phyloP scores from a whole-genome alignment of 1,140 invertebrate species.

The Chrysomallon squamiferum region DNA sequence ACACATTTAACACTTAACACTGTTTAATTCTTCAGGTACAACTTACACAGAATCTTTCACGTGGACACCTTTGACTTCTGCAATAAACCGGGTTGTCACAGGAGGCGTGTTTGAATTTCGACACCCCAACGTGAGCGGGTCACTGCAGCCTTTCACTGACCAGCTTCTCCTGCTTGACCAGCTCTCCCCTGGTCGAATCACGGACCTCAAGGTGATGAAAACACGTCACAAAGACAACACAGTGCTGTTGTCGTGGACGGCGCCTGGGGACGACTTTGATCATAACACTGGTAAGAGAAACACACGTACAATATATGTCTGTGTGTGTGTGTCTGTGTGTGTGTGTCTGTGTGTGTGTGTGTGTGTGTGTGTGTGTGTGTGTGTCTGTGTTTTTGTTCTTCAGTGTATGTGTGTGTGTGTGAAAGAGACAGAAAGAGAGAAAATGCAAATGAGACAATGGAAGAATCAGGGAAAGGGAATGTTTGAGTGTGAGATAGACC shows the following conservation, averaged over 20 bases:
- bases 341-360: too few species aligned
- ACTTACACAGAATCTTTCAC: background rate
- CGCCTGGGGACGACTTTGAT: conserved; percentile 40
- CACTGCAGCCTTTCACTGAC: background rate
- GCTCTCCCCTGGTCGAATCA: conserved; percentile 55
- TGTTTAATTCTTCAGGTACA: background rate
- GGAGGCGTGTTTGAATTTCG: conserved; percentile 11
- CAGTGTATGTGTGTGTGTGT: too few species aligned
- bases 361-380: too few species aligned
- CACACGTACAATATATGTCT: too few species aligned
- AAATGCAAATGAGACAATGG: too few species aligned
- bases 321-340: too few species aligned
- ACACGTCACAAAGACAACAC: conserved; percentile 30
- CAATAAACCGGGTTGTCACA: conserved; percentile 8
- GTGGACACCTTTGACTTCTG: background rate
- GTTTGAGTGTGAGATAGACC: too few species aligned
- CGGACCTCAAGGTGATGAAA: conserved; percentile 49
- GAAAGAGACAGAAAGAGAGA: too few species aligned
- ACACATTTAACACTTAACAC: too few species aligned
- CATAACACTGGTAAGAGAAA: conserved; percentile 30
- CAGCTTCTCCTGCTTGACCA: conserved; percentile 20
- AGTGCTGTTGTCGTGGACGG: conserved; percentile 41
- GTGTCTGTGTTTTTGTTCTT: too few species aligned
- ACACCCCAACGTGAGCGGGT: background rate
- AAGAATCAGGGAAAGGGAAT: too few species aligned